phyloP scores from a whole-genome alignment of 2,797 vertebrate species.

The Manis javanica region DNA sequence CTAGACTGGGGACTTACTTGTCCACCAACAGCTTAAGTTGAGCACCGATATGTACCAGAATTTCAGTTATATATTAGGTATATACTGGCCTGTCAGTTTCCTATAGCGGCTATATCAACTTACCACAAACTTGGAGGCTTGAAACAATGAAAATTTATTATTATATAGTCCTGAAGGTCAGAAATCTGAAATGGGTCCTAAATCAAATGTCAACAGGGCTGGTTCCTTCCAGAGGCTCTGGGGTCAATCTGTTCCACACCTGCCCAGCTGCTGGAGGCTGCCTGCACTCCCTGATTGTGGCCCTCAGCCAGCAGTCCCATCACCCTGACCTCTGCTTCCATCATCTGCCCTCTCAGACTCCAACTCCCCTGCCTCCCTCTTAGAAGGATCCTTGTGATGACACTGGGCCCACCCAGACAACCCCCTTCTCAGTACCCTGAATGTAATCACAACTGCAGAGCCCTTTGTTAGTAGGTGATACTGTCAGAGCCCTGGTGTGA shows the following conservation, averaged over 20 bases:
- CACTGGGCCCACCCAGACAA: background rate
- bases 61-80: background rate
- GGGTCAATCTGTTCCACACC: background rate
- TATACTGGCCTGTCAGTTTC: rapidly evolving
- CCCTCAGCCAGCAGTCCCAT: background rate
- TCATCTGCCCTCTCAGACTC: no score
- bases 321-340: background rate
- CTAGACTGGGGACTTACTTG: background rate
- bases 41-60: background rate
- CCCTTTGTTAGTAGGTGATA: background rate
- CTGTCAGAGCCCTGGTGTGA: background rate
- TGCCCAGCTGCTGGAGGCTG: background rate
- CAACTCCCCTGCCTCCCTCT: background rate
- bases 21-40: background rate
- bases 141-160: background rate
- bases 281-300: no score
- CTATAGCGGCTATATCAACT: background rate
- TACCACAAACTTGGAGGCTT: background rate
- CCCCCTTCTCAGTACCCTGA: background rate
- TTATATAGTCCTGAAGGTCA: background rate
- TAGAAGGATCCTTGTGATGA: no score
- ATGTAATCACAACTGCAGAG: background rate
- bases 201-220: background rate
- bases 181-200: background rate
- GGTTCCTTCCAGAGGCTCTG: background rate